Base-by-base conservation (phyloP, 1,140 invertebrate species). In the Anoplophora glabripennis region DNA sequence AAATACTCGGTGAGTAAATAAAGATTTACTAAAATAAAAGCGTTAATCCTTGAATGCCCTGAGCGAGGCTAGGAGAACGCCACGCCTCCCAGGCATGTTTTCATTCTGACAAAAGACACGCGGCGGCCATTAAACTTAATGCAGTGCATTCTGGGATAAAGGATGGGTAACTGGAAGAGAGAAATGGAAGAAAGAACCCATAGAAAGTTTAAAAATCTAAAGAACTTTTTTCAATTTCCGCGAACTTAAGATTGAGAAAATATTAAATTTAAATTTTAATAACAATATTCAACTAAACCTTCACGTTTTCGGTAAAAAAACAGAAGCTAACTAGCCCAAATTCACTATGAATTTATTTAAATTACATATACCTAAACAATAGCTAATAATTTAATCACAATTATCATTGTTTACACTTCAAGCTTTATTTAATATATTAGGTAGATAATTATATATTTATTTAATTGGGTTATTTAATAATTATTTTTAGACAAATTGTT, bases 51-150 rank as follows among this genome's bases (percentile, higher is more conserved):
- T 10, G 44, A 18, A 21, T 51, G 51, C 14, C 60, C 60, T 47
- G 12, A 41, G 47, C 37, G 60, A 62, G 60, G 60, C 55, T 62
- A 62, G 12, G 17, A 40, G 7, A 17, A 41, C 49, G 68, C 68
- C 68, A 70, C 68, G 68, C 68, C 68, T 61, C 48, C 49, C 51
- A 48, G 37, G 47, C 63, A 65, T 65, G 60, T 65, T 67, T 61
- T 59, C 40, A 48, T 53, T 46, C 63, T 66, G 67, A 67, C 67
- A 69, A 69, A 69, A 69, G 65, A 67, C 64, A 55, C 57, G 62
- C 61, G 66, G 70, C 72, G 66, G 72, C 72, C 72, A 74, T 74
- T 74, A 72, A 74, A 67, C 65, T 64, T 53, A 59, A 49, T 63
- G 41, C 61, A 67, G 41, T 70, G 68, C 67, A 69, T 67, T 58